A percentile compares a stretch with the other conserved stretches of the same genome.
Evolutionary conservation across 2,113 vertebrate genomes (phyloP).

Genomic region (Mormyrus lacerda): DNA sequence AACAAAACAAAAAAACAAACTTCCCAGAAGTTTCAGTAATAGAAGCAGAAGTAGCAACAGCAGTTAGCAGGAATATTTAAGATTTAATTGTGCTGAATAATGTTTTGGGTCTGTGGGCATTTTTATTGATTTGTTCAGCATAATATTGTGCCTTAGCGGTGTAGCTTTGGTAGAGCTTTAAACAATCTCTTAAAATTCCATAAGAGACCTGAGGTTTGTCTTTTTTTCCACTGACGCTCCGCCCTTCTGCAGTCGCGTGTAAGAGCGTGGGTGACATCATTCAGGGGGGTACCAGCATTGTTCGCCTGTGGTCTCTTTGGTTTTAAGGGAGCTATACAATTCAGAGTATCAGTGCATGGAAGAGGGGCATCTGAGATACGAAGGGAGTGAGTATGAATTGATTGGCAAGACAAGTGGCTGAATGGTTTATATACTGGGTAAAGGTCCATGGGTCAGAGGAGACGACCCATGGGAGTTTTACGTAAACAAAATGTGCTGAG

Average conservation of each 20-base stretch:
- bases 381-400: neutral
- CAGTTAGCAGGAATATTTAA: neutral
- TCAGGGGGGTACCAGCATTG: neutral
- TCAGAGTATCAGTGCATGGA: neutral
- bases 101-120: neutral
- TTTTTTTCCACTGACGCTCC: neutral
- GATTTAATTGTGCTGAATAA: neutral
- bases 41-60: neutral
- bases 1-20: neutral
- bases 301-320: neutral
- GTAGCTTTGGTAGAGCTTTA: neutral
- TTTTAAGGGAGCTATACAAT: neutral
- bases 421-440: neutral
- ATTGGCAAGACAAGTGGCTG: neutral
- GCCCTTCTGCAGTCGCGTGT: neutral
- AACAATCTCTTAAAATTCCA: neutral
- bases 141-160: neutral
- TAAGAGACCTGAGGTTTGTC: neutral
- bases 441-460: neutral
- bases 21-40: neutral
- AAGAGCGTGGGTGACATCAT: neutral
- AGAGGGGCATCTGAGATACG: neutral
- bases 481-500: too few relatives aligned
- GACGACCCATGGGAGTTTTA: neutral
- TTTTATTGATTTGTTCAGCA: neutral